Conservation (phyloP, 2,113 vertebrate genomes). For the Leptocoma aspasia region DNA sequence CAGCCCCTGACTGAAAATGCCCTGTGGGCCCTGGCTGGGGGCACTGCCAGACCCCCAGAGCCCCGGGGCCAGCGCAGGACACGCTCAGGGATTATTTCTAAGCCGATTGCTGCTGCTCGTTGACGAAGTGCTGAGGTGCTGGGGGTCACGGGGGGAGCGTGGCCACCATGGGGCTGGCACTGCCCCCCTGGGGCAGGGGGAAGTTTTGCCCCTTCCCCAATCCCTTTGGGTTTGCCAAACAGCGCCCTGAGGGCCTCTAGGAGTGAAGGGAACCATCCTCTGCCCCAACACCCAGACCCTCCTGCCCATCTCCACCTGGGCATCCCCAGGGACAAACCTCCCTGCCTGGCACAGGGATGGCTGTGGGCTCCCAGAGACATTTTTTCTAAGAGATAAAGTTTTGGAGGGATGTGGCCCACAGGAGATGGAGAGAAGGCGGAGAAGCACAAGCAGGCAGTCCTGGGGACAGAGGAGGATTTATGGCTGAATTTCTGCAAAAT, state of each 20-base stretch:
- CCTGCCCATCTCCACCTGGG: not conserved
- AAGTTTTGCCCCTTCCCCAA: not conserved
- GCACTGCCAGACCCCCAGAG: not conserved
- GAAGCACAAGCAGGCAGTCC: not conserved
- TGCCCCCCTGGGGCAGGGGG: not conserved
- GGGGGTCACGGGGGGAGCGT: not conserved
- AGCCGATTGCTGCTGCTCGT: not conserved
- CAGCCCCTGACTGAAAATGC: not conserved
- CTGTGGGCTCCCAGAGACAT: not conserved
- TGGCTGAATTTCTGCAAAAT: accelerated
- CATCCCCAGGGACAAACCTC: not conserved
- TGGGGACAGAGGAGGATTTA: not conserved
- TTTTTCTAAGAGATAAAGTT: not conserved
- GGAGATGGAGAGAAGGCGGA: not conserved
- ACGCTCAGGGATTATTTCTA: not conserved
- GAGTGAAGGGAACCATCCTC: not conserved
- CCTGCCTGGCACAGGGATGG: not conserved
- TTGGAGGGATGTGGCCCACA: not conserved
- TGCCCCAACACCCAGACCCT: not conserved
- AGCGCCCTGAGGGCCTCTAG: accelerated
- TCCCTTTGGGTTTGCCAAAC: not conserved
- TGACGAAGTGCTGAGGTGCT: not conserved
- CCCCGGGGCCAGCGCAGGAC: not conserved
- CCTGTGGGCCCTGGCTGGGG: not conserved
- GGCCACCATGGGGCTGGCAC: not conserved